Conservation (phyloP, 2,797 vertebrate species). For the Phoebastria nigripes region DNA sequence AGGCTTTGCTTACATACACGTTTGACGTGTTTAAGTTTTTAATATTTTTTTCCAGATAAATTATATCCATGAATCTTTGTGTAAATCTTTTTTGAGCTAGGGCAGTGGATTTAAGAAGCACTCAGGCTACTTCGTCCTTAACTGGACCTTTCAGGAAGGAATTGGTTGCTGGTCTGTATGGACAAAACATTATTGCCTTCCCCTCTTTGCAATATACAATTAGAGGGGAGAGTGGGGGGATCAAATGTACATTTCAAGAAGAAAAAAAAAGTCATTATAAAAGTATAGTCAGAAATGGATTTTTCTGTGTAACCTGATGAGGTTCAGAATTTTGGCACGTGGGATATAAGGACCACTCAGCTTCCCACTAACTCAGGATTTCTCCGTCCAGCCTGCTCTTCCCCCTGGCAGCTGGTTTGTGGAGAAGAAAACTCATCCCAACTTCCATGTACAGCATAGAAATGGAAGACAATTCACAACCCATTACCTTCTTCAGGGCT, state of each 20-base stretch:
- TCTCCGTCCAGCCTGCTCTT: neutral
- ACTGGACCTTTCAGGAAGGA: slow-evolving; percentile 13
- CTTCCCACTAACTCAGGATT: neutral
- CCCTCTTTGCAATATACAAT: neutral
- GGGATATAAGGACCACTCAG: neutral
- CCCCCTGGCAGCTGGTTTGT: neutral
- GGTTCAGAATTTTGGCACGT: neutral
- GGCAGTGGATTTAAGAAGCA: slow-evolving; percentile 4
- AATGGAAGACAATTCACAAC: neutral
- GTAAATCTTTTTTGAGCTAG: neutral
- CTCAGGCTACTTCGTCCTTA: neutral
- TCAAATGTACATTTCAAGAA: neutral
- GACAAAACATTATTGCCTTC: slow-evolving; percentile 12
- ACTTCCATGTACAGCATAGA: neutral
- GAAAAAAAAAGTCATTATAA: neutral
- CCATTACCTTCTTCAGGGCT: neutral
- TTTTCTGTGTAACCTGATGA: neutral
- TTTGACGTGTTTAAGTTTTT: neutral
- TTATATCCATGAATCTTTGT: neutral
- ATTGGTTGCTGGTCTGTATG: neutral
- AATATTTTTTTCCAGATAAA: neutral
- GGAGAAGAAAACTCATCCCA: neutral
- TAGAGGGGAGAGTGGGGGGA: neutral
- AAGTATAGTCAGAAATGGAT: neutral
- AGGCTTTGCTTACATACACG: neutral